phyloP scores from a whole-genome alignment of 2,888 invertebrate genomes.

The Aphidoletes aphidimyza region DNA sequence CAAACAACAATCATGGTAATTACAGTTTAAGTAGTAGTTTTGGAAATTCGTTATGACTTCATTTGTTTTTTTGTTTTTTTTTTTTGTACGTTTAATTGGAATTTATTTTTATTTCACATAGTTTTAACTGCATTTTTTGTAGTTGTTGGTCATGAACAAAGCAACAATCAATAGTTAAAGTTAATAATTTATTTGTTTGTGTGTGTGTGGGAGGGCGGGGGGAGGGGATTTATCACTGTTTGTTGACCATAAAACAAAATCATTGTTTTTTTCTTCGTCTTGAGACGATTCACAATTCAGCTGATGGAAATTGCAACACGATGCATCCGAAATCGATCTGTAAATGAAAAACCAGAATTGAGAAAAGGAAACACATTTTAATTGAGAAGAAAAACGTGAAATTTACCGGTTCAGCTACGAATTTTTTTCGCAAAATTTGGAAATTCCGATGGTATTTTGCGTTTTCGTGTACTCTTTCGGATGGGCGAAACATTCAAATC shows the following conservation, averaged over 20 bases:
- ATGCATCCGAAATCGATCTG: neutral
- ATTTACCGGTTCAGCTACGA: neutral
- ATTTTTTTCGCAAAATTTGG: constrained; percentile 34
- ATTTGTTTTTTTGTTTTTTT: neutral
- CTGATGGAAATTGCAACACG: neutral
- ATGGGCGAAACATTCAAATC: neutral
- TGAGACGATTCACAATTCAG: neutral
- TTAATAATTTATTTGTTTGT: neutral
- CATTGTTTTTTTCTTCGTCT: neutral
- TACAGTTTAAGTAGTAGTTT: neutral
- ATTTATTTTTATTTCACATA: no score
- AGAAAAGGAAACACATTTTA: neutral
- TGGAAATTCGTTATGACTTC: neutral
- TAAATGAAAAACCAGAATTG: neutral
- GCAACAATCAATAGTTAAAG: neutral
- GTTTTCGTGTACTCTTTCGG: constrained; percentile 3
- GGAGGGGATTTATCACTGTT: no score
- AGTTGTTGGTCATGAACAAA: neutral
- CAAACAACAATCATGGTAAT: constrained; percentile 44
- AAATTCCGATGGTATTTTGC: constrained; percentile 37
- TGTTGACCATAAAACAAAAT: no score
- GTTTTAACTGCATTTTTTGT: neutral
- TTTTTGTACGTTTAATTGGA: neutral
- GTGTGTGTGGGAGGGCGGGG: neutral
- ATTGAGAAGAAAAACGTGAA: neutral